Conservation (phyloP, 2,888 invertebrate species). For the Sisyra terminalis region DNA sequence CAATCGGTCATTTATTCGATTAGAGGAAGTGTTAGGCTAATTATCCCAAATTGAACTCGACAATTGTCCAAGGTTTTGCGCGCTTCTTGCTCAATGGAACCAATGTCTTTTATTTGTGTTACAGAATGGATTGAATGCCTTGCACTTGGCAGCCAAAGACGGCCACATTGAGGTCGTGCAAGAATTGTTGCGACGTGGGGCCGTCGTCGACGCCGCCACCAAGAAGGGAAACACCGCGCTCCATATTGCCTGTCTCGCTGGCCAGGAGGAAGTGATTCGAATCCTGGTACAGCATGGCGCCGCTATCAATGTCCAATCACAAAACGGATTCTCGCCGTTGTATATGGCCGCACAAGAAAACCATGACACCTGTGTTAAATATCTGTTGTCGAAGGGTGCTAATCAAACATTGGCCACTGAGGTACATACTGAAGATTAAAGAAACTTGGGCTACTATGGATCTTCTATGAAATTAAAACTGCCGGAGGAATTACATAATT, state of each 20-base stretch:
- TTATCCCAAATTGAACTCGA: background rate
- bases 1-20: no score
- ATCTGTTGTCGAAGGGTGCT: conserved; percentile 80
- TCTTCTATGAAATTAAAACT: no score
- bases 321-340: conserved; percentile 93
- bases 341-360: conserved; percentile 99
- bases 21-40: background rate
- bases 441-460: background rate
- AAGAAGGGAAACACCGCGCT: conserved; percentile 95
- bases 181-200: conserved; percentile 78
- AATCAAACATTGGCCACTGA: conserved; percentile 95
- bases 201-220: conserved; percentile 88
- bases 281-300: conserved; percentile 83
- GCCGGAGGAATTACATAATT: no score
- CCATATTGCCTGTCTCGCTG: conserved; percentile 95
- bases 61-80: no score
- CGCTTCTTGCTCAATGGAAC: background rate
- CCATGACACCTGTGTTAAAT: conserved; percentile 83
- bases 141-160: conserved; percentile 95
- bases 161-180: conserved; percentile 88
- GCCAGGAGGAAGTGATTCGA: conserved; percentile 85
- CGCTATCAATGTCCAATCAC: conserved; percentile 90
- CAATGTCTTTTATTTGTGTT: conserved; percentile 19
- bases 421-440: conserved; percentile 29
- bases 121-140: conserved; percentile 92